phyloP scores from a whole-genome alignment of 2,888 invertebrate species.

The Andrena fulva region DNA sequence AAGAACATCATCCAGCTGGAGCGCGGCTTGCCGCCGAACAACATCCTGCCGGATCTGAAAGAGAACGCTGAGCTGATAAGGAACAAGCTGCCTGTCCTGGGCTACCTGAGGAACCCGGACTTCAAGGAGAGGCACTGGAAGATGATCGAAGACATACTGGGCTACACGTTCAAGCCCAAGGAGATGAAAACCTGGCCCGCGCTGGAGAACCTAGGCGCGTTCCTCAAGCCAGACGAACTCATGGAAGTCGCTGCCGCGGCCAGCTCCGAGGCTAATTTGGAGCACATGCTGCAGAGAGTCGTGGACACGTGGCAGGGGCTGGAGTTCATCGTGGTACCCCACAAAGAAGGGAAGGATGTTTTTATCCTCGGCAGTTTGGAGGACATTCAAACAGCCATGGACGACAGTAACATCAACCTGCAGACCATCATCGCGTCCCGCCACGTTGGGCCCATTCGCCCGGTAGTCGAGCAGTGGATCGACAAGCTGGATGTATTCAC shows the following conservation, averaged over 20 bases:
- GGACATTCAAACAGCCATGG: slow-evolving; percentile 92
- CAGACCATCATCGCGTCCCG: slow-evolving; percentile 95
- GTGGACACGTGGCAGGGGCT: slow-evolving; percentile 93
- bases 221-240: slow-evolving; percentile 90
- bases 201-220: slow-evolving; percentile 91
- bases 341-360: slow-evolving; percentile 94
- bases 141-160: slow-evolving; percentile 90
- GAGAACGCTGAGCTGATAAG: slow-evolving; percentile 92
- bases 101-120: slow-evolving; percentile 92
- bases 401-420: slow-evolving; percentile 94
- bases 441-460: slow-evolving; percentile 93
- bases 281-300: slow-evolving; percentile 92
- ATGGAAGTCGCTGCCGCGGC: slow-evolving; percentile 95
- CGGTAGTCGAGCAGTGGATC: slow-evolving; percentile 93
- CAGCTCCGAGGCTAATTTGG: slow-evolving; percentile 94
- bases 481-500: slow-evolving; percentile 91
- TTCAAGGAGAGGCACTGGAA: slow-evolving; percentile 94
- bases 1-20: slow-evolving; percentile 92
- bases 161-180: slow-evolving; percentile 89
- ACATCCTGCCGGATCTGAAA: slow-evolving; percentile 91
- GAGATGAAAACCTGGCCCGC: slow-evolving; percentile 88
- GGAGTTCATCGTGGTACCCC: slow-evolving; percentile 91
- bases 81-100: slow-evolving; percentile 92
- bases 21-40: slow-evolving; percentile 93
- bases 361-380: slow-evolving; percentile 94